Conservation (phyloP, 37 sponge, comb jelly and placozoan species). For the Spongia lamella region DNA sequence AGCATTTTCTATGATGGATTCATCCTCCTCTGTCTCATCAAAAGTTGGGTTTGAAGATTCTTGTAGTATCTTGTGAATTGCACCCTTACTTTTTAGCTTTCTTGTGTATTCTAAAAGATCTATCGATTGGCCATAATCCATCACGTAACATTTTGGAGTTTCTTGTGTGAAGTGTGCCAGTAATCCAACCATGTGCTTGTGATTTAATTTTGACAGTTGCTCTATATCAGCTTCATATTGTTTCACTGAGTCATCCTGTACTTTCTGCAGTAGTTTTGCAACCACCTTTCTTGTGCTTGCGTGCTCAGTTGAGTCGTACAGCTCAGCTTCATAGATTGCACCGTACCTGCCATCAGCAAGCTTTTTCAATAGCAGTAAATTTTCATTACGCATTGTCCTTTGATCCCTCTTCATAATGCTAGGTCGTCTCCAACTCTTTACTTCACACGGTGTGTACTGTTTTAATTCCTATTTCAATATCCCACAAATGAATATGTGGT, state of each 20-base stretch:
- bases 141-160: constrained; percentile 53
- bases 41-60: background rate
- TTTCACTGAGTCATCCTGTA: background rate
- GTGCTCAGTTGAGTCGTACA: constrained; percentile 7
- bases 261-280: constrained; percentile 53
- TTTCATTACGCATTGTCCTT: constrained; percentile 38
- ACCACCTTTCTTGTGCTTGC: constrained; percentile 34
- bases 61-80: background rate
- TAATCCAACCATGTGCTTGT: constrained; percentile 63
- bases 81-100: constrained; percentile 14
- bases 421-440: no score
- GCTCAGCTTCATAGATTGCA: constrained; percentile 63
- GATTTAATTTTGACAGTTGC: constrained; percentile 42
- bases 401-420: constrained; percentile 29
- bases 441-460: no score
- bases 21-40: background rate
- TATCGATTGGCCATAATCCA: constrained; percentile 55
- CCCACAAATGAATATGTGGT: no score
- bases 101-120: constrained; percentile 55
- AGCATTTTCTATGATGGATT: background rate
- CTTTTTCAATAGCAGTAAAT: constrained; percentile 56
- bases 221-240: constrained; percentile 45
- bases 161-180: constrained; percentile 54
- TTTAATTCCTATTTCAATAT: no score
- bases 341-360: constrained; percentile 68